Conservation (phyloP, 2,888 invertebrate species). For the Cremastinae sp. region DNA sequence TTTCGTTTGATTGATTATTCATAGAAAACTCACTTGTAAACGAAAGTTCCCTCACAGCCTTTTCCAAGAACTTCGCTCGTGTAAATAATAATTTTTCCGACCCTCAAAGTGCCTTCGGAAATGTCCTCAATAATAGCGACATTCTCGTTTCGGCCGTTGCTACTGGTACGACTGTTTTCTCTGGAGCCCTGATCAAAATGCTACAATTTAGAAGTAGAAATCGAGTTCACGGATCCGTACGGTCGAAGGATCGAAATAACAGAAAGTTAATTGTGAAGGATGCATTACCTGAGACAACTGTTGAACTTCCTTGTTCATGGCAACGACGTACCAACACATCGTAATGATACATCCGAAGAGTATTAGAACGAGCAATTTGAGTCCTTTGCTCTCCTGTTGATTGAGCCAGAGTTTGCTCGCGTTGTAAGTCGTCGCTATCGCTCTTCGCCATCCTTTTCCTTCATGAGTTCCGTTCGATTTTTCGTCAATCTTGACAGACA, state of each 20-base stretch:
- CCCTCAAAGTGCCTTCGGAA: conserved; percentile 85
- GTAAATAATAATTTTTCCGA: conserved; percentile 95
- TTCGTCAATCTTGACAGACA: conserved; percentile 46
- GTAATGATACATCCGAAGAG: conserved; percentile 86
- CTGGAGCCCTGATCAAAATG: conserved; percentile 75
- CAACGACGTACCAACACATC: conserved; percentile 89
- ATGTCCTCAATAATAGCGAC: conserved; percentile 84
- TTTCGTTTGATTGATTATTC: no score
- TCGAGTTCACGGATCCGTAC: conserved; percentile 32
- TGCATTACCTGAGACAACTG: conserved; percentile 76
- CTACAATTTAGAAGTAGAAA: conserved; percentile 67
- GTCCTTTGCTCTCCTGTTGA: conserved; percentile 88
- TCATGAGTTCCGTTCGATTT: conserved; percentile 62
- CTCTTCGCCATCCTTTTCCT: conserved; percentile 67
- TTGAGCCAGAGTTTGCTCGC: conserved; percentile 84
- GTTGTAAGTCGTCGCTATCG: conserved; percentile 64
- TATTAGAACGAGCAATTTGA: conserved; percentile 87
- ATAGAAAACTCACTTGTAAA: conserved; percentile 91
- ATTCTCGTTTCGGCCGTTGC: conserved; percentile 67
- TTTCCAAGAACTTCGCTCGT: conserved; percentile 94
- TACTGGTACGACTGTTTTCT: conserved; percentile 75
- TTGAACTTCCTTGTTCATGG: conserved; percentile 83
- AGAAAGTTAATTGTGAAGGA: neutral
- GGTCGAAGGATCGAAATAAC: conserved; percentile 8
- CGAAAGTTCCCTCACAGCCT: conserved; percentile 99